Evolutionary conservation across 2,113 vertebrate species (phyloP), one percentile per base, ranked within the genome.

Genomic region (Scophthalmus maximus): DNA sequence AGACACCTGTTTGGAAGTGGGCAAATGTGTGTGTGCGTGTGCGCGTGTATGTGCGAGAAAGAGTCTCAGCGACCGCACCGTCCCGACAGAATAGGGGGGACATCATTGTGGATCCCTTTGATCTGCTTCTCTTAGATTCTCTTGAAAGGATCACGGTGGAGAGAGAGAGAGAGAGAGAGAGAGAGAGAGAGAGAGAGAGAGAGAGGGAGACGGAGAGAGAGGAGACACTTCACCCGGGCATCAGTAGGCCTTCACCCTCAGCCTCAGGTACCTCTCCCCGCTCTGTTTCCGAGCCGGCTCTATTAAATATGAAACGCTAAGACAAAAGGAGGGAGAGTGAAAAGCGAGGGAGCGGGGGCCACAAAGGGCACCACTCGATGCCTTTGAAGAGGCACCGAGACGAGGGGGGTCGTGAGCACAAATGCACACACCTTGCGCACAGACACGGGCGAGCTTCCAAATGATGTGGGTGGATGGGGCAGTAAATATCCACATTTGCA

Each of bases 231-330:
- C 86, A 93, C 49, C 84, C 68, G 68, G 89, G 89, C 90, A 84
- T 89, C 88, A 92, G 88, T 85, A 56, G 88, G 83, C 87, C 89
- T 88, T 84, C 77, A 73, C 81, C 82, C 75, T 81, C 85, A 82
- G 87, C 88, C 87, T 92, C 89, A 92, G 92, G 90, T 92, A 89
- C 87, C 91, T 65, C 68, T 79, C 82, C 34, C 46, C 73, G 78
- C 89, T 92, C 88, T 88, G 89, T 89, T 89, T 92, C 84, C 30
- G 86, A 87, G 92, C 91, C 89, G 90, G 79, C 78, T 87, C 90
- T 83, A 92, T 92, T 93, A 93, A 93, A 93, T 93, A 93, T 93
- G 92, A 89, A 94, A 93, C 91, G 66, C 83, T 93, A 93, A 93
- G 90, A 93, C 92, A 94, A 93, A 92, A 93, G 92, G 85, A 90